These are phyloP conservation scores for Thunnus albacares DNA, from an alignment of 2,797 vertebrate species.

Conservation along the genomic window DNA sequence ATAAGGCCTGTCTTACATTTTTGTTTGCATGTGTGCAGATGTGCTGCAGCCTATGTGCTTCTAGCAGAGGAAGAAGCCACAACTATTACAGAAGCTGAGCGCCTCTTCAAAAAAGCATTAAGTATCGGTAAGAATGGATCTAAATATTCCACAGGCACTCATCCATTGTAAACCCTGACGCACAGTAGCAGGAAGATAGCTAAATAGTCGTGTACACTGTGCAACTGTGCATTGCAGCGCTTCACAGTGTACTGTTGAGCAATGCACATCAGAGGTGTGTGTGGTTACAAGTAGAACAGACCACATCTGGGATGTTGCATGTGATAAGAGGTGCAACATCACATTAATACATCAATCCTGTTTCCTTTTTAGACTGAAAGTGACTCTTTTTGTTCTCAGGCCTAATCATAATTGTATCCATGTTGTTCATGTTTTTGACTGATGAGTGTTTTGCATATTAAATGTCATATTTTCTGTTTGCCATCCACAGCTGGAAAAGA, in stretches of 20 bases:
- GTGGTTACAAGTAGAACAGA: background rate
- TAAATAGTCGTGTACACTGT: background rate
- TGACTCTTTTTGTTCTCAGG: background rate
- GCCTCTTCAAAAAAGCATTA: slow-evolving; percentile 96
- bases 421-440: background rate
- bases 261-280: background rate
- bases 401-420: background rate
- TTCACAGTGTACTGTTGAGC: background rate
- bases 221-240: background rate
- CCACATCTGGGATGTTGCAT: background rate
- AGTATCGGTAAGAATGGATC: slow-evolving; percentile 88
- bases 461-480: slow-evolving; percentile 28
- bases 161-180: background rate
- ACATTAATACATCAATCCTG: background rate
- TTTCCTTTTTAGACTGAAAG: no score
- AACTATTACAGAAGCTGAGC: slow-evolving; percentile 97
- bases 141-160: background rate
- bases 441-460: background rate
- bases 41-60: slow-evolving; percentile 96
- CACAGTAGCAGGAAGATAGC: no score
- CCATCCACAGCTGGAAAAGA: slow-evolving; percentile 93
- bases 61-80: slow-evolving; percentile 98
- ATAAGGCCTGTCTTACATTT: background rate
- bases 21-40: slow-evolving; percentile 77
- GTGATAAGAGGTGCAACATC: background rate